Base-by-base conservation (phyloP, 2,888 invertebrate species). In the Cylindroiulus punctatus region DNA sequence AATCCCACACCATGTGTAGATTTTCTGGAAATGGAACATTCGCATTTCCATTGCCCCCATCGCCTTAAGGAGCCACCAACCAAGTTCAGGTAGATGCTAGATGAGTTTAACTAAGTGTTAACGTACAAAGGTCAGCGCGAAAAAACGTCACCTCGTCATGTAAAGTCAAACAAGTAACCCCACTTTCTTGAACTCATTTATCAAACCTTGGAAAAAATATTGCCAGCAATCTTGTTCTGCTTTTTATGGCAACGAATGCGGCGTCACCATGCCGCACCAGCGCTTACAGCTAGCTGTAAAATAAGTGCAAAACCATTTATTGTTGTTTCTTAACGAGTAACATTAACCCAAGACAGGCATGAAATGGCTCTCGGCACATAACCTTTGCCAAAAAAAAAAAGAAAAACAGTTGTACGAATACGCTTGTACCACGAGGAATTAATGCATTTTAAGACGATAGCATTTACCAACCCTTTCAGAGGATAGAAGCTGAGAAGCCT, bases 61-160 rank as follows among this genome's bases (percentile, higher is more conserved):
- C 76, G 30, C 32, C 30, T 30, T 14, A 30, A 76, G 76, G 76
- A 26, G 30, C 76, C 76, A 76, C 76, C 76, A 76, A 76, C 76
- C 32, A 76, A 76, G 76, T 76, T 76, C 76, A 76, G 76, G 76
- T 76, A 76, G 76, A 76, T 76, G 76, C 76, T 30, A 76, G 76
- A 76, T 30, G 76, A 76, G 76, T 76, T 76, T 76, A 76, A 76
- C 76, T 76, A 76, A 76, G 76, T 76, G 76, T 76, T 76, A 76
- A 76, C 32, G 76, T 17, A 30, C 76, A 32, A 76, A 76, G 76
- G 76, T 76, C 76, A 76, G 30, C 3, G 12, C 4, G 76, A 76
- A 76, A 65, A 76, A 76, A 76, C 76, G 76, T 76, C 76, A 30
- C 76, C 76, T 76, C 30, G 76, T 76, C 76, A 76, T 76, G 76